A percentile compares a stretch with the other conserved stretches of the same genome.
These are phyloP conservation scores for Xiphias gladius DNA, from an alignment of 2,113 vertebrate species.

Conservation along the genomic window DNA sequence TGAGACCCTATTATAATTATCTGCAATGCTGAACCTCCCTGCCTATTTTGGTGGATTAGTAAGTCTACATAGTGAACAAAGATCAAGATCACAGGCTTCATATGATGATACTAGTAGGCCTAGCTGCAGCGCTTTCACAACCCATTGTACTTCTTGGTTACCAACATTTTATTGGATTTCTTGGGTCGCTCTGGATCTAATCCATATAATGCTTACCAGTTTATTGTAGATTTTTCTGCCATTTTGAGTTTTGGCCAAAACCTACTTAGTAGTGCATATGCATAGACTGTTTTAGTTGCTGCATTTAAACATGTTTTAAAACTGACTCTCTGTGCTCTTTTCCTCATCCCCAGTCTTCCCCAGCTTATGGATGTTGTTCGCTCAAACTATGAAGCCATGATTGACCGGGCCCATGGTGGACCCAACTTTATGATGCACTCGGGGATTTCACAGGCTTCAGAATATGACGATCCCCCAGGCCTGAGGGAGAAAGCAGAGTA, in stretches of 20 bases:
- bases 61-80: too few relatives aligned
- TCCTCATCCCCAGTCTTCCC: slow-evolving; percentile 87
- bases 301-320: background rate
- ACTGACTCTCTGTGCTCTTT: background rate
- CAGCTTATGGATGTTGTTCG: slow-evolving; percentile 99
- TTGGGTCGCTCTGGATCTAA: background rate
- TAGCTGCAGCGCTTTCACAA: too few relatives aligned
- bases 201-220: background rate
- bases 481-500: slow-evolving; percentile 98
- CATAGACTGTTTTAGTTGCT: background rate
- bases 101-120: too few relatives aligned
- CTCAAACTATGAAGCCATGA: slow-evolving; percentile 99
- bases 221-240: background rate
- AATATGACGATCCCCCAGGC: slow-evolving; percentile 98
- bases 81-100: too few relatives aligned
- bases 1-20: too few relatives aligned
- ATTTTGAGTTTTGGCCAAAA: background rate
- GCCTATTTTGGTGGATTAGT: too few relatives aligned
- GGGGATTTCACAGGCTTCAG: slow-evolving; percentile 98
- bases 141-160: too few relatives aligned
- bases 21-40: too few relatives aligned
- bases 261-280: too few relatives aligned
- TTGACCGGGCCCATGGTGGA: slow-evolving; percentile 97
- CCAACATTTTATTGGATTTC: background rate
- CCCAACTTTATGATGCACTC: slow-evolving; percentile 99